phyloP scores from a whole-genome alignment of 2,797 vertebrate genomes.

The Huso huso region DNA sequence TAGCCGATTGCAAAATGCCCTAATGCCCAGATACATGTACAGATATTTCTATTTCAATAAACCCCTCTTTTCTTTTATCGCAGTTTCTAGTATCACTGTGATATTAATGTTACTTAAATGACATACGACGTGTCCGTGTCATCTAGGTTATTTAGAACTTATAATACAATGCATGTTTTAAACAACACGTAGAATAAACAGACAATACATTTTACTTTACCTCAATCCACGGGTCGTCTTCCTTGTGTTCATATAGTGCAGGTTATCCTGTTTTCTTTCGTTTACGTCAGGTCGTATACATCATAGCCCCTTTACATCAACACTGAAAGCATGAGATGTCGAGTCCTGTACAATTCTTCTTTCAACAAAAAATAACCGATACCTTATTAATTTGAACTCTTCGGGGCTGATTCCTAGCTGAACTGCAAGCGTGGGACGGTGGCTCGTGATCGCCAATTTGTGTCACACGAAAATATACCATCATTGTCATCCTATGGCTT shows the following conservation, averaged over 20 bases:
- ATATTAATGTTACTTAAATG: too few relatives aligned
- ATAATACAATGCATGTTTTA: too few relatives aligned
- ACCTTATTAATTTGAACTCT: not conserved
- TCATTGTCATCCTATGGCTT: constrained; percentile 5
- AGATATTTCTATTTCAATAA: too few relatives aligned
- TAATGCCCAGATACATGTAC: too few relatives aligned
- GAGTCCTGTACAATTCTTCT: not conserved
- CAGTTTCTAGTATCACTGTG: too few relatives aligned
- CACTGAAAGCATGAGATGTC: not conserved
- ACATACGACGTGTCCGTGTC: too few relatives aligned
- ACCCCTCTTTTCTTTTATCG: too few relatives aligned
- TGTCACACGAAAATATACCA: constrained; percentile 4
- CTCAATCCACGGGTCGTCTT: too few relatives aligned
- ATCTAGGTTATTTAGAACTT: too few relatives aligned
- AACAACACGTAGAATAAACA: not conserved
- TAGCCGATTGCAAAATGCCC: too few relatives aligned
- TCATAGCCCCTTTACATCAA: not conserved
- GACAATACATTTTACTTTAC: constrained; percentile 1
- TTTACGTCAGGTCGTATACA: not conserved
- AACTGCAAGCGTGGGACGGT: not conserved
- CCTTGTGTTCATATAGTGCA: not conserved
- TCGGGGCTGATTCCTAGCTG: not conserved
- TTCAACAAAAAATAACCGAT: not conserved
- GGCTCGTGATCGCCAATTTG: constrained; percentile 6
- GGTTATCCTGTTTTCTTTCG: not conserved